Percentiles rank a stretch among this genome's conserved stretches.
Conservation (phyloP, 2,797 vertebrate genomes). For the Eutrigla gurnardus region DNA sequence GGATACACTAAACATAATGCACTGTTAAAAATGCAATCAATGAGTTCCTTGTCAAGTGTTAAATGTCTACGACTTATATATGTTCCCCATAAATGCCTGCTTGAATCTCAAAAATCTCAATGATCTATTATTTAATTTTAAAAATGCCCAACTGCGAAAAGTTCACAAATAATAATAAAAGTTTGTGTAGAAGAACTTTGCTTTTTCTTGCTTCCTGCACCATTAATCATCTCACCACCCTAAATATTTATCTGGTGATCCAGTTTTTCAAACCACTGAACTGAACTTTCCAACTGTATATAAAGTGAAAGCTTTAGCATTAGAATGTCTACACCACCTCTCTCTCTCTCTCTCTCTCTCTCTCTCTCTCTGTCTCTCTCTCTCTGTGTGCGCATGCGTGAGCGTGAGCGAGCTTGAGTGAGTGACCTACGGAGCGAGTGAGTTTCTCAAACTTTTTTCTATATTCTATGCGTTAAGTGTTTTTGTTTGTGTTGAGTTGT, state of each 20-base stretch:
- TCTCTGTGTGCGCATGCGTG: no score
- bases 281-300: background rate
- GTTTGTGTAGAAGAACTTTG: background rate
- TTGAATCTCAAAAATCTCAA: background rate
- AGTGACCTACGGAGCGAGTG: no score
- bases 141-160: background rate
- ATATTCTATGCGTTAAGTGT: no score
- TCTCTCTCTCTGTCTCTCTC: no score
- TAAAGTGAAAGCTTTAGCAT: background rate
- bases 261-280: background rate
- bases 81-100: background rate
- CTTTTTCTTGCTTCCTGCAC: background rate
- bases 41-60: background rate
- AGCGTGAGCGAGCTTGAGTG: no score
- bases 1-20: no score
- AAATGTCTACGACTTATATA: background rate
- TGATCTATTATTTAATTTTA: background rate
- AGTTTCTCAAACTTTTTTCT: no score
- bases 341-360: no score
- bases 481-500: no score
- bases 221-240: background rate
- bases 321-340: constrained; percentile 6
- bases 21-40: no score
- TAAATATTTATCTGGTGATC: background rate
- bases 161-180: background rate